Conservation (phyloP, 2,797 vertebrate genomes). For the Hyperoplus immaculatus region DNA sequence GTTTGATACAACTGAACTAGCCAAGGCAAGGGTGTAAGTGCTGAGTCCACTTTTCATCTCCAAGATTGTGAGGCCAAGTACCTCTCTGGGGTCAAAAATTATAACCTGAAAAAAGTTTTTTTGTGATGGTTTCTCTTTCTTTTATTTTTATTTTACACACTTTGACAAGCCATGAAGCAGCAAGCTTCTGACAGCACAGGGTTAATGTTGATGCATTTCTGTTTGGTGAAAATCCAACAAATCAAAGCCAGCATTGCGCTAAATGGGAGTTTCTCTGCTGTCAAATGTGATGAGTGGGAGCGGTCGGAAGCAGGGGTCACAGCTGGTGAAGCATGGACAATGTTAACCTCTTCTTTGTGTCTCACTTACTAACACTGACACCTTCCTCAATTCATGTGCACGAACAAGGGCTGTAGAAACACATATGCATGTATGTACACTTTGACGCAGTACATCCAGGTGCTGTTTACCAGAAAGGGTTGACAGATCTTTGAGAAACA, state of each 20-base stretch:
- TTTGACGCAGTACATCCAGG: slow-evolving; percentile 18
- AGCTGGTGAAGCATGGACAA: slow-evolving; percentile 44
- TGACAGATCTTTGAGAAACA: slow-evolving; percentile 19
- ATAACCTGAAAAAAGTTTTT: not conserved
- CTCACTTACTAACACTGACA: slow-evolving; percentile 24
- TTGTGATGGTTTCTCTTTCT: not conserved
- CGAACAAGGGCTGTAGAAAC: not conserved
- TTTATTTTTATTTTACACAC: not conserved
- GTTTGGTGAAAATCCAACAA: slow-evolving; percentile 13
- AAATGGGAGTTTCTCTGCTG: slow-evolving; percentile 21
- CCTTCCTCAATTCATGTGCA: slow-evolving; percentile 15
- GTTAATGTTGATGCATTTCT: slow-evolving; percentile 13
- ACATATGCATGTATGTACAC: not conserved
- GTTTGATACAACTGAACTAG: no score
- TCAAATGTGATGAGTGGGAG: slow-evolving; percentile 47
- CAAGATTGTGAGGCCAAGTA: not conserved
- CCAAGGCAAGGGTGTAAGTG: no score
- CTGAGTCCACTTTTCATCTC: not conserved
- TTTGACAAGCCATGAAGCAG: slow-evolving; percentile 5
- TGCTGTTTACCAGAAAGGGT: slow-evolving; percentile 32
- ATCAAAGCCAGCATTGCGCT: slow-evolving; percentile 11
- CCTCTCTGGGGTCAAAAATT: not conserved
- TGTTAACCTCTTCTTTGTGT: slow-evolving; percentile 73
- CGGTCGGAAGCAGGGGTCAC: slow-evolving; percentile 37
- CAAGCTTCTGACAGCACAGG: slow-evolving; percentile 8